phyloP scores from a whole-genome alignment of 2,113 vertebrate genomes.

The Cottus gobio region DNA sequence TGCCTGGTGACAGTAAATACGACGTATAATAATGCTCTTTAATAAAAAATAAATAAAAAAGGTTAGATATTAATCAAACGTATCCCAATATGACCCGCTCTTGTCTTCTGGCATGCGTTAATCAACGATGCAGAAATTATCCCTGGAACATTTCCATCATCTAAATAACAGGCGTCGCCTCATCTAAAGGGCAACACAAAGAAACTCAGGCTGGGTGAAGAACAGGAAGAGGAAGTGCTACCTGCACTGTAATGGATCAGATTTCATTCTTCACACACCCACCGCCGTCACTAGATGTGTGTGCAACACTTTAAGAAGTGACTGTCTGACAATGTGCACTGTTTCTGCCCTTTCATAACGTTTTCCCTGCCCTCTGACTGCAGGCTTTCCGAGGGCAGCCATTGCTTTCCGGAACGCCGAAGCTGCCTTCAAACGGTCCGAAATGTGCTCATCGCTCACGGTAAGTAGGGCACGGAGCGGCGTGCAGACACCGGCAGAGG shows the following conservation, averaged over 20 bases:
- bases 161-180: background rate
- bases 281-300: no score
- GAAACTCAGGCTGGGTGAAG: background rate
- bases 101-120: background rate
- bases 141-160: background rate
- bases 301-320: background rate
- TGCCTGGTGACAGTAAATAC: background rate
- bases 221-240: background rate
- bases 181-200: background rate
- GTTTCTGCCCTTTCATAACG: background rate
- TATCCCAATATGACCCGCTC: background rate
- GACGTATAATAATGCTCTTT: background rate
- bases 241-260: background rate
- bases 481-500: no score
- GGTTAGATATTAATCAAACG: background rate
- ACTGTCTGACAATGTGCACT: background rate
- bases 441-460: no score
- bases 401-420: background rate
- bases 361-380: background rate
- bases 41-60: background rate
- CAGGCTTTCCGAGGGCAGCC: background rate
- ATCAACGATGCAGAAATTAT: background rate
- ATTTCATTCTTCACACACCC: background rate
- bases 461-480: no score
- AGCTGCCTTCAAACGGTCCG: no score